A percentile compares a stretch with the other conserved stretches of the same genome.
Evolutionary conservation across 2,888 invertebrate genomes (phyloP).

Genomic region (Acleris literana): DNA sequence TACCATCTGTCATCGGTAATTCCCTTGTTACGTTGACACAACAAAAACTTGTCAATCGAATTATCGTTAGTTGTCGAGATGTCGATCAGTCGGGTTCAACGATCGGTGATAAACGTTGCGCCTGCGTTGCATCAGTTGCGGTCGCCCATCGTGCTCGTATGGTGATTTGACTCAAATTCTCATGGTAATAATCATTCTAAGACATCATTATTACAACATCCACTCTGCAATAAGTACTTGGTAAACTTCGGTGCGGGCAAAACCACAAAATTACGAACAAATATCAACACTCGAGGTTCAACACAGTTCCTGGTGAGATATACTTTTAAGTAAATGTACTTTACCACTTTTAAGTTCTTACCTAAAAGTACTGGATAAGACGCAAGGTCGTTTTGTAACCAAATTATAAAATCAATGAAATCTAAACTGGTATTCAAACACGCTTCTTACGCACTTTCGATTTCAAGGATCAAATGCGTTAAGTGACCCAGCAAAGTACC

Average conservation of each 20-base stretch:
- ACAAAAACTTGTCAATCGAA: conserved; percentile 49
- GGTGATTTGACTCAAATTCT: conserved; percentile 38
- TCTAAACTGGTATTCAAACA: conserved; percentile 21
- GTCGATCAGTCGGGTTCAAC: conserved; percentile 65
- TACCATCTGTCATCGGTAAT: conserved; percentile 6
- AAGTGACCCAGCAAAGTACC: conserved; percentile 1
- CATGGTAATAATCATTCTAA: conserved; percentile 34
- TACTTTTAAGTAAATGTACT: not conserved
- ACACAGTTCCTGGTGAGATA: not conserved
- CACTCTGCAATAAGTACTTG: conserved; percentile 8
- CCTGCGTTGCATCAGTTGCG: conserved; percentile 49
- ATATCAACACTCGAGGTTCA: conserved; percentile 17
- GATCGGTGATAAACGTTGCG: conserved; percentile 67
- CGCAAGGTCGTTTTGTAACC: conserved; percentile 26
- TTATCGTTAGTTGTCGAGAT: conserved; percentile 54
- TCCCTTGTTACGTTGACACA: conserved; percentile 15
- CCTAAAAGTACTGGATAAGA: not conserved
- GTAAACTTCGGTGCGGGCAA: conserved; percentile 16
- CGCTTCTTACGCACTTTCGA: conserved; percentile 18
- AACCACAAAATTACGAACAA: conserved; percentile 26
- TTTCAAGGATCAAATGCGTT: conserved; percentile 15
- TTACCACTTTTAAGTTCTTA: no score
- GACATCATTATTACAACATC: conserved; percentile 37
- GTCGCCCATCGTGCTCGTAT: conserved; percentile 35
- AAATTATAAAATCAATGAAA: conserved; percentile 24